Conservation (phyloP, 2,113 vertebrate genomes). For the Pterocles orientalis region DNA sequence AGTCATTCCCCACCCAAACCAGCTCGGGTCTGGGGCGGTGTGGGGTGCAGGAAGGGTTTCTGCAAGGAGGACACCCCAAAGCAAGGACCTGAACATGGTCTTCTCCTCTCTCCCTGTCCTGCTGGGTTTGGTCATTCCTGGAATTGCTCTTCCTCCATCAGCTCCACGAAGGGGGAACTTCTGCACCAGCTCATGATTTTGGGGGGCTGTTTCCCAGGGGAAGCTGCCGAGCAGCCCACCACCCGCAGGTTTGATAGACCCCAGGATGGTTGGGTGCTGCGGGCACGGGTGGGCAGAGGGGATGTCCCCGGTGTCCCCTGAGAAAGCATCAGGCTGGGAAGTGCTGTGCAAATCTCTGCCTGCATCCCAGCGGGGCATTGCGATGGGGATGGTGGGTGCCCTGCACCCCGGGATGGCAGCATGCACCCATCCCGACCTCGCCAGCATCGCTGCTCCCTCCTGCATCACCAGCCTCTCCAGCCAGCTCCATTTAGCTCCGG, state of each 20-base stretch:
- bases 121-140: no score
- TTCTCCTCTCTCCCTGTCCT: not conserved
- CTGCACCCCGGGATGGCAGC: not conserved
- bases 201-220: not conserved
- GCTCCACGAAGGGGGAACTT: rapidly evolving
- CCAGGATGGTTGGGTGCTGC: rapidly evolving
- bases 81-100: not conserved
- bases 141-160: not conserved
- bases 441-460: not conserved
- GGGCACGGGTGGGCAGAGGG: rapidly evolving
- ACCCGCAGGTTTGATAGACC: not conserved
- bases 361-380: not conserved
- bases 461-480: not conserved
- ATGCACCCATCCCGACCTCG: rapidly evolving
- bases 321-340: not conserved
- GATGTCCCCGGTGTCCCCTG: not conserved
- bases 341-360: rapidly evolving
- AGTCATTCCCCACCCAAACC: not conserved
- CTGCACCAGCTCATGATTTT: not conserved
- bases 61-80: not conserved
- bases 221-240: not conserved
- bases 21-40: not conserved
- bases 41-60: not conserved
- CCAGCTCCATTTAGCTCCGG: not conserved
- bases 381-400: not conserved